phyloP scores from a whole-genome alignment of 1,140 invertebrate genomes.

The Dysdera silvatica region DNA sequence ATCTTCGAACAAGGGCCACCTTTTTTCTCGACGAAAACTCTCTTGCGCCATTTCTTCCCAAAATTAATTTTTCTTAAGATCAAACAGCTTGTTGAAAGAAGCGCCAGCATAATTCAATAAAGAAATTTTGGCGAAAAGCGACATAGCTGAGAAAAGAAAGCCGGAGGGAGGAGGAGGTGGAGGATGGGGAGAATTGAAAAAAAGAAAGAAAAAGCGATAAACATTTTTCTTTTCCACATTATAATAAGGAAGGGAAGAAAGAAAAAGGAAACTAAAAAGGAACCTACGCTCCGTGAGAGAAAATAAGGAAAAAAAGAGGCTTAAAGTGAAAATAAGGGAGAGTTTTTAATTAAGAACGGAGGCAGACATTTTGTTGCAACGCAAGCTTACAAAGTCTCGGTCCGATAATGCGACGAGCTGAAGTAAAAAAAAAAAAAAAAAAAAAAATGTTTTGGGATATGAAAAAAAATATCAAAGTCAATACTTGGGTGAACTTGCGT shows the following conservation, averaged over 20 bases:
- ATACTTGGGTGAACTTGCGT: slow-evolving; percentile 29
- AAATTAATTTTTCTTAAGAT: too few species aligned
- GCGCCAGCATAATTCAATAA: too few species aligned
- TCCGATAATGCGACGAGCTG: slow-evolving; percentile 26
- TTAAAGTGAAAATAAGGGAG: slow-evolving; percentile 28
- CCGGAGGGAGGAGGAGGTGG: too few species aligned
- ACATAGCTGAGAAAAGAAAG: too few species aligned
- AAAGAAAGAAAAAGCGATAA: slow-evolving; percentile 31
- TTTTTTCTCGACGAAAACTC: too few species aligned
- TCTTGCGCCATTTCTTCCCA: too few species aligned
- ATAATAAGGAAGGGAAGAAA: slow-evolving; percentile 31
- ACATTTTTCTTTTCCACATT: slow-evolving; percentile 31
- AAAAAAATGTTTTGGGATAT: slow-evolving; percentile 22
- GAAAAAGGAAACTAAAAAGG: not conserved
- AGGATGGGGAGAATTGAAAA: too few species aligned
- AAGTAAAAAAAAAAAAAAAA: too few species aligned
- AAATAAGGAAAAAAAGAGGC: slow-evolving; percentile 22
- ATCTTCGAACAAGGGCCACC: too few species aligned
- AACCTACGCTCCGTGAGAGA: slow-evolving; percentile 17
- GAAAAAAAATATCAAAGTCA: slow-evolving; percentile 25
- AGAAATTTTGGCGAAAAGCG: too few species aligned
- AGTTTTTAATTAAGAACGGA: slow-evolving; percentile 30
- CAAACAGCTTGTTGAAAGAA: too few species aligned
- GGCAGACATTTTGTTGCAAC: slow-evolving; percentile 29
- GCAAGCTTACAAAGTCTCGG: slow-evolving; percentile 26